Evolutionary conservation across 2,113 vertebrate genomes (phyloP), one percentile per base, ranked within the genome.

Genomic region (Myotis davidii): DNA sequence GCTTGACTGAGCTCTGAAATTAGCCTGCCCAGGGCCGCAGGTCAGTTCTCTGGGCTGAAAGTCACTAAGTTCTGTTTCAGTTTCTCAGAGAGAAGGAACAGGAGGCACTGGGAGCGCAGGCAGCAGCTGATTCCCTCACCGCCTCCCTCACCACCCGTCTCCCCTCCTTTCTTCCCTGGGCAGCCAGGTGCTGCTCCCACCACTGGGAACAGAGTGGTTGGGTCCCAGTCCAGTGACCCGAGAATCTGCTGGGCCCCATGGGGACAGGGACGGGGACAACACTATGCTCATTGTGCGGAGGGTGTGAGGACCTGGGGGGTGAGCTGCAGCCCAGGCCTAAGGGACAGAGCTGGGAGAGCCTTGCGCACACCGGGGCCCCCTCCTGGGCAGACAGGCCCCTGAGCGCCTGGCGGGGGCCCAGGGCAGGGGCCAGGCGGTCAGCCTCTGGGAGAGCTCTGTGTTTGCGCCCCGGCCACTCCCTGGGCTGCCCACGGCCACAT

Each of bases 321-420:
- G 32, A 42, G 18, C 0, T 4, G 3, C 50, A 67, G 13, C 29
- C 7, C 10, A 17, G 32, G 52, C 2, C 6, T 45, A 3, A 54
- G 3, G 23, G 45, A 65, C 1, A 13, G 74, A 42, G 64, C 29
- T 3, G 25, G 48, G 29, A 91, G 29, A 42, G 2, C 9, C 52
- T 7, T 1, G 54, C 6, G 4, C 12, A 14, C 2, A 21, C 0
- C n/a, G 1, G 6, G 14, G 32, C 12, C 42, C 0, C 5, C 6
- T 29, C 29, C 29, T 32, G 64, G 21, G 42, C 14, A 50, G 10
- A 7, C 11, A 14, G 23, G 9, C 27, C 6, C 5, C 65, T 7
- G 14, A 61, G 52, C 39, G 25, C 10, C 56, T 25, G 56, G 21
- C 56, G 8, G 23, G 54, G 21, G 21, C 56, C 54, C 3, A 3